Conservation (phyloP, 2,888 invertebrate genomes). For the Andrena marginata region DNA sequence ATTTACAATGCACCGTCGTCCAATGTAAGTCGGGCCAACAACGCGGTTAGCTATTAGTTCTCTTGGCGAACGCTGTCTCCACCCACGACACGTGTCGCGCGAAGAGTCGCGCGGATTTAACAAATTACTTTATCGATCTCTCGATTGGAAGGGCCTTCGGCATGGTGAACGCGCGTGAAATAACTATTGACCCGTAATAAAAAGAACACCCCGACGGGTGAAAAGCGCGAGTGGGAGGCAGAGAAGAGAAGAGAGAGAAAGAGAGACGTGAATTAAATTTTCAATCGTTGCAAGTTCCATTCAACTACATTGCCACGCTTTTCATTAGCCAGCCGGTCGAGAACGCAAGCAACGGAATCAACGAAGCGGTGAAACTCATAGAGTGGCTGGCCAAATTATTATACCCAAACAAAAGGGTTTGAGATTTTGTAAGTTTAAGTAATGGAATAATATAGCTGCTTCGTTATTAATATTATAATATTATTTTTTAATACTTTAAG, state of each 20-base stretch:
- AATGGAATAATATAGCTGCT: too few species aligned
- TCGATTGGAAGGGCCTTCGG: neutral
- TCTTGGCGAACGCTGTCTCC: neutral
- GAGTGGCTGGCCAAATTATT: too few species aligned
- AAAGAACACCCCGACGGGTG: neutral
- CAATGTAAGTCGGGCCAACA: constrained; percentile 1
- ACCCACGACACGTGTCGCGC: neutral
- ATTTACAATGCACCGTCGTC: constrained; percentile 2
- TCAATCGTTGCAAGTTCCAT: neutral
- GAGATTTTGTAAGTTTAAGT: too few species aligned
- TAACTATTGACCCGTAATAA: neutral
- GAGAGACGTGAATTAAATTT: neutral
- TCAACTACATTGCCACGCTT: too few species aligned
- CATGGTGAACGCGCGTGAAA: neutral
- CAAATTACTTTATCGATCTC: constrained; percentile 10
- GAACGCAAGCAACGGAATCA: too few species aligned
- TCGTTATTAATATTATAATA: too few species aligned
- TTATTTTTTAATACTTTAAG: too few species aligned
- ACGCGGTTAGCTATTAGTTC: neutral
- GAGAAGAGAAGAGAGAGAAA: too few species aligned
- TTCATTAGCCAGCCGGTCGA: too few species aligned
- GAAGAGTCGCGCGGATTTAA: constrained; percentile 2
- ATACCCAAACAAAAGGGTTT: too few species aligned
- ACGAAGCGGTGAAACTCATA: too few species aligned
- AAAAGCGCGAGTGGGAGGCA: too few species aligned